Base-by-base conservation (phyloP, 2,888 invertebrate species). In the Thymelicus acteon region DNA sequence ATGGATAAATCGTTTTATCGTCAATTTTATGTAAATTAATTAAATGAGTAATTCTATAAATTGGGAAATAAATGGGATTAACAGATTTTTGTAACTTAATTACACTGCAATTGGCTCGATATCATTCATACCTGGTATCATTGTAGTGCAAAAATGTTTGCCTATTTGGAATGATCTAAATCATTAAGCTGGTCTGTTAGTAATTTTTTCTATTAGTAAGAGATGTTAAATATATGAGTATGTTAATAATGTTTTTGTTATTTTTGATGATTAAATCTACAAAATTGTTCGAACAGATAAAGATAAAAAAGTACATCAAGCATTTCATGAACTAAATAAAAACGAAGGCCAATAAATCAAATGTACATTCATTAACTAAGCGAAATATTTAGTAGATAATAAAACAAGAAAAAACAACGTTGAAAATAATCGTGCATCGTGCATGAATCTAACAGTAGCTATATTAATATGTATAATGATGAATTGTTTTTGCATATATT, bases 381-480 rank as follows among this genome's bases (percentile, higher is more conserved):
- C 54, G 12, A 54, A 54, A 24, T 49, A 15, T 19, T 54, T 54
- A 54, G 6, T 15, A 49, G n/a, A n/a, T n/a, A n/a, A 3, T 7
- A 7, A 49, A 49, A 49, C 15, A 49, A 49, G 5, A 49, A 49
- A 49, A 52, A 54, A 12, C 5, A 24, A 40, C 7, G 7, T 24
- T 5, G 19, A 54, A 24, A 24, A 24, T 12, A 24, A 10, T 5
- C 89, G 88, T 87, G 87, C 88, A 84, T 77, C 84, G 87, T 89
- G 90, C 89, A 69, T 60, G 19, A 49, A 62, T 24, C 44, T 63
- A 40, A 54, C 12, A 0, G 12, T 24, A 19, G n/a, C 7, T 7
- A 39, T 39, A 44, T 44, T 52, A 52, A 24, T 54, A 54, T 24
- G 24, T 54, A 12, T 12, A 54, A 24, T 19, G 12, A 54, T 54